Percentiles rank a stretch among this genome's conserved stretches.
These are phyloP conservation scores for Zaprionus tsacasi DNA, from an alignment of 1,140 invertebrate genomes.

Conservation along the genomic window DNA sequence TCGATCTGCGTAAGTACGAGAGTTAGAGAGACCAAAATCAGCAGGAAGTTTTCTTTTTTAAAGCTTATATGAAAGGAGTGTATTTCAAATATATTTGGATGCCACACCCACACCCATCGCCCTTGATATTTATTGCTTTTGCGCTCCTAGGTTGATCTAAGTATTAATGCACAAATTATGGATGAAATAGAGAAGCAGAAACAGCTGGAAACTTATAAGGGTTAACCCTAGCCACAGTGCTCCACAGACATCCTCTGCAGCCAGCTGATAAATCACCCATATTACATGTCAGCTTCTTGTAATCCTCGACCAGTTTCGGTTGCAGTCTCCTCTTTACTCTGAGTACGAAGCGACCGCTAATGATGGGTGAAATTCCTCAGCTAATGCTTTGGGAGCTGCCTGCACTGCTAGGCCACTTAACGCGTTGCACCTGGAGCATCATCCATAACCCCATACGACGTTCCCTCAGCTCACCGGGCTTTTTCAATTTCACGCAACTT, in stretches of 20 bases:
- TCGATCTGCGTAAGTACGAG: neutral
- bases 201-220: no score
- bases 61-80: neutral
- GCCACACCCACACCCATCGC: neutral
- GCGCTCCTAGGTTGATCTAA: no score
- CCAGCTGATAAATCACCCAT: neutral
- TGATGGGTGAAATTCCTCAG: conserved; percentile 70
- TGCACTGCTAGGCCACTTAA: conserved; percentile 54
- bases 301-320: neutral
- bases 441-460: conserved; percentile 4
- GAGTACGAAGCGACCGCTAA: conserved; percentile 42
- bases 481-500: conserved; percentile 71
- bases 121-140: rapidly evolving
- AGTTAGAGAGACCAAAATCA: neutral
- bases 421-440: conserved; percentile 18
- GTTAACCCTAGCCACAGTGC: no score
- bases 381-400: conserved; percentile 49
- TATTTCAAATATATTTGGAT: neutral
- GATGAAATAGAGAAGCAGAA: no score
- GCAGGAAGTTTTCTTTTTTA: neutral
- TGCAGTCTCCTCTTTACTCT: neutral
- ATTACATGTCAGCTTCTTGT: conserved; percentile 4
- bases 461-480: neutral
- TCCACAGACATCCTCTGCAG: neutral
- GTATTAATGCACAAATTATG: no score